Base-by-base conservation (phyloP, 2,888 invertebrate genomes). In the Dasysyrphus albostriatus region DNA sequence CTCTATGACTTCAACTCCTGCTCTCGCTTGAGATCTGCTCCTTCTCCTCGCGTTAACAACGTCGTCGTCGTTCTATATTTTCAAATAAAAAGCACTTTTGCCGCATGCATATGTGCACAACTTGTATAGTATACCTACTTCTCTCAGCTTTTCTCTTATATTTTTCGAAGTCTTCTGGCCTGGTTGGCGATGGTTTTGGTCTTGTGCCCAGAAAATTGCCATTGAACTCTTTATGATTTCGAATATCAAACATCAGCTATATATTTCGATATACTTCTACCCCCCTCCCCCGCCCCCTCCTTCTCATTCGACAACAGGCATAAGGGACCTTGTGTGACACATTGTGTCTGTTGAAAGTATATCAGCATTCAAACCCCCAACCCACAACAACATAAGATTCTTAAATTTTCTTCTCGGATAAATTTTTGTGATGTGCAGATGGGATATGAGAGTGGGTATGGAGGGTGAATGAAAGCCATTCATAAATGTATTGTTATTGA, bases 201-300 rank as follows among this genome's bases (percentile, higher is more conserved):
- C 70, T 47, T 61, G 56, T 51, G 74, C 12, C 56, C 70, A 59
- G 81, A 81, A 72, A 67, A 59, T 84, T 75, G 58, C 70, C 59
- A 84, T 76, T 84, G 84, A 84, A 81, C 84, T 81, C 84, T 80
- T 84, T 84, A 84, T 81, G 84, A 76, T 84, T 81, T 70, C 67
- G 74, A 78, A 79, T 51, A 58, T 56, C 67, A 58, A 42, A 47
- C 76, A 65, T 51, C 34, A 39, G n/a, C 59, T 39, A n/a, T 14
- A 44, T 63, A 32, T 65, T 49, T 65, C 34, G 0, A 42, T 6
- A 24, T 24, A 24, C 3, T 24, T 24, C 2, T 24, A 39, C 6
- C 51, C 51, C 56, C 37, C 12, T n/a, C n/a, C n/a, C n/a, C n/a
- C n/a, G n/a, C n/a, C n/a, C 32, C 3, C 6, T 4, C 39, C 5